These are phyloP conservation scores for Strongylocentrotus purpuratus DNA, from an alignment of 35 echinoderm and acorn worm species.

Conservation along the genomic window DNA sequence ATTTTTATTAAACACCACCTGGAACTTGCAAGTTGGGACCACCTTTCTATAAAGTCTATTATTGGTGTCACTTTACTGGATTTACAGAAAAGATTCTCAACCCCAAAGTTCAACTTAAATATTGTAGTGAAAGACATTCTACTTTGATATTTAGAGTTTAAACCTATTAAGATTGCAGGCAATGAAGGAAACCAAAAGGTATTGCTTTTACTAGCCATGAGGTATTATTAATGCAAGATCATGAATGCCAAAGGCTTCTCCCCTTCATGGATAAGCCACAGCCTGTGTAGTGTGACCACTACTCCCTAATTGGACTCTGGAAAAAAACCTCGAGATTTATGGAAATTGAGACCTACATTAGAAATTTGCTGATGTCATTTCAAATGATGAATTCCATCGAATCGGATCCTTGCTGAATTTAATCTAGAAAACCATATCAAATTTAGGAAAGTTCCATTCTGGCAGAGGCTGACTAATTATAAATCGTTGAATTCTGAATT, in stretches of 20 bases:
- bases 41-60: no score
- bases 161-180: neutral
- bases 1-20: no score
- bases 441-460: no score
- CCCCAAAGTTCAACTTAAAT: no score
- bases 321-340: neutral
- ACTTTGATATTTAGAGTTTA: neutral
- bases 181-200: neutral
- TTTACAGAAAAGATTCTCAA: no score
- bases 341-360: neutral
- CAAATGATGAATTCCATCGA: neutral
- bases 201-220: neutral
- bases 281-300: neutral
- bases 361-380: neutral
- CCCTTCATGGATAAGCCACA: neutral
- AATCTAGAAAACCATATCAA: neutral
- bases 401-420: neutral
- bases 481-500: no score
- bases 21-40: no score
- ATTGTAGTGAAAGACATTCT: neutral
- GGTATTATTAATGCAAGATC: slow-evolving; percentile 12
- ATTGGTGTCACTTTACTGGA: no score
- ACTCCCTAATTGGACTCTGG: neutral
- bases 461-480: no score
- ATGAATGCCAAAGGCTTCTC: neutral